Conservation (phyloP, 2,113 vertebrate species). For the Takifugu bimaculatus region DNA sequence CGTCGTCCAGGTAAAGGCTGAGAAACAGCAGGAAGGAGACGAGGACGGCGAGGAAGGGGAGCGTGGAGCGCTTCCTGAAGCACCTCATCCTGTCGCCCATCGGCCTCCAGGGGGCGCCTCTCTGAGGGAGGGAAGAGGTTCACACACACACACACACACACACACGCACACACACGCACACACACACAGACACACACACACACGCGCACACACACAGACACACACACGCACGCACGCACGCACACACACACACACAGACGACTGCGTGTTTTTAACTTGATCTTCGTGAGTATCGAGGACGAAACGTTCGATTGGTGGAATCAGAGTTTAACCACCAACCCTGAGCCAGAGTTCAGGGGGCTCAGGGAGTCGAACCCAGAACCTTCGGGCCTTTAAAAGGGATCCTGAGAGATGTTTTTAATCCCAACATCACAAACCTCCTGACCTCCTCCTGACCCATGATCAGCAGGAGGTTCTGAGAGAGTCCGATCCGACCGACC, state of each 20-base stretch:
- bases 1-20: slow-evolving; percentile 92
- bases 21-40: slow-evolving; percentile 89
- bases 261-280: neutral
- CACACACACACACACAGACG: slow-evolving; percentile 1
- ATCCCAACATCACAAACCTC: no score
- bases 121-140: slow-evolving; percentile 37
- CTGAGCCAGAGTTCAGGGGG: no score
- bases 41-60: slow-evolving; percentile 87
- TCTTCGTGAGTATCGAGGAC: no score
- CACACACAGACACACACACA: neutral
- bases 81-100: slow-evolving; percentile 93
- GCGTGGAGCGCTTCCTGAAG: slow-evolving; percentile 87
- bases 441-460: no score
- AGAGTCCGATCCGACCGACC: no score
- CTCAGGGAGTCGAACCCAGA: no score
- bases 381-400: no score
- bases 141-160: neutral
- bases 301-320: no score
- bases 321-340: no score
- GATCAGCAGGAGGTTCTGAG: no score
- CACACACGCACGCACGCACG: neutral
- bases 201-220: neutral
- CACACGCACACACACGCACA: no score
- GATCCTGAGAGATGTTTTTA: no score
- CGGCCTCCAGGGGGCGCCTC: slow-evolving; percentile 70